Evolutionary conservation across 1,140 invertebrate genomes (phyloP).

Genomic region (Cepaea nemoralis): DNA sequence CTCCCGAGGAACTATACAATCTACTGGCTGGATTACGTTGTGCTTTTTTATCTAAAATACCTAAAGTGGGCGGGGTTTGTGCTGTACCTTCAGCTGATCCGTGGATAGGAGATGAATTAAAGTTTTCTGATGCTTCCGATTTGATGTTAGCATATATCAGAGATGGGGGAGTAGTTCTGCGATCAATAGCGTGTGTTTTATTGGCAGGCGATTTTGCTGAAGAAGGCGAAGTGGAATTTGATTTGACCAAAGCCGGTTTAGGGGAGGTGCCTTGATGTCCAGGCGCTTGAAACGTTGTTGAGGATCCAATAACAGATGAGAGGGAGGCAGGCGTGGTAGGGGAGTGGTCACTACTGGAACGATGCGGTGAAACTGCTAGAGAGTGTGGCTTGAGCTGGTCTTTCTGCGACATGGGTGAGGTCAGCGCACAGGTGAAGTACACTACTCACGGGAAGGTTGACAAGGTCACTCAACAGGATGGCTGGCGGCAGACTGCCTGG

Average conservation of each 20-base stretch:
- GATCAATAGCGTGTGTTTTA: background rate
- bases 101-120: background rate
- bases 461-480: background rate
- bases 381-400: background rate
- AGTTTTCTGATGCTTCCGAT: background rate
- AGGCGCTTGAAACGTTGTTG: background rate
- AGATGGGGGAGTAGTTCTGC: background rate
- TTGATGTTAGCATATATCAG: background rate
- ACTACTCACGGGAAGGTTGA: background rate
- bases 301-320: background rate
- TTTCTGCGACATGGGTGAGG: conserved; percentile 18
- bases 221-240: background rate
- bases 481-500: background rate
- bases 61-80: background rate
- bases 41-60: background rate
- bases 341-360: background rate
- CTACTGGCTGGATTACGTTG: background rate
- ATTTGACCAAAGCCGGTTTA: background rate
- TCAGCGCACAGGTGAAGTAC: background rate
- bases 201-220: background rate
- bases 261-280: background rate
- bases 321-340: background rate
- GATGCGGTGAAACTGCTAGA: background rate
- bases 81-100: background rate
- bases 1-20: background rate